Base-by-base conservation (phyloP, 2,888 invertebrate genomes). In the Dinocampus coccinellae region DNA sequence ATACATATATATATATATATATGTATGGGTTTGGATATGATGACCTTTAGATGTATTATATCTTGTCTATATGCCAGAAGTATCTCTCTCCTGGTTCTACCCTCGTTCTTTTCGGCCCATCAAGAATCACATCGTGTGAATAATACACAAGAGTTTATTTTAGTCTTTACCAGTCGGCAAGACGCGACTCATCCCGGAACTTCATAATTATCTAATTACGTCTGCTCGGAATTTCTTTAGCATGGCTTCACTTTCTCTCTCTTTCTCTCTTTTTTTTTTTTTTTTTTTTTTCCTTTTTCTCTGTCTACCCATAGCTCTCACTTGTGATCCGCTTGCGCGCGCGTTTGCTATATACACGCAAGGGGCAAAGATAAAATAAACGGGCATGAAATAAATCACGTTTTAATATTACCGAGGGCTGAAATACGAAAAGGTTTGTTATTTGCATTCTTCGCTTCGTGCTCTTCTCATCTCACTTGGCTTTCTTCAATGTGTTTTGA, bases 151-250 rank as follows among this genome's bases (percentile, higher is more conserved):
- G 42, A 61, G 71, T 71, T 71, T 71, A 71, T 71, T 71, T 71
- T 71, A 20, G 71, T 66, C 66, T 71, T 36, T 53, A 13, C 22
- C 47, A 47, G 26, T 26, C 47, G 20, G 16, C 20, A 47, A 22
- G 53, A 53, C 34, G 36, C 42, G 33, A 62, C 53, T 34, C 36
- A 67, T 52, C 53, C 71, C 71, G 67, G 62, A 62, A 73, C 69
- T 75, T 73, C 63, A 76, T 75, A 76, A 76, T 75, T 75, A 74
- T 75, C 73, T 69, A 69, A 76, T 75, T 75, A 68, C 65, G 72
- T 70, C 67, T 69, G 57, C 39, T 36, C 62, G 70, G 72, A 75
- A 67, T 73, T 66, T 65, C 58, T 13, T n/a, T 26, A 24, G 63
- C 26, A 42, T n/a, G 29, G n/a, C 29, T 22, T 47, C 24, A 52